Conservation (phyloP, 2,797 vertebrate genomes). For the Mormyrops boulengeri region DNA sequence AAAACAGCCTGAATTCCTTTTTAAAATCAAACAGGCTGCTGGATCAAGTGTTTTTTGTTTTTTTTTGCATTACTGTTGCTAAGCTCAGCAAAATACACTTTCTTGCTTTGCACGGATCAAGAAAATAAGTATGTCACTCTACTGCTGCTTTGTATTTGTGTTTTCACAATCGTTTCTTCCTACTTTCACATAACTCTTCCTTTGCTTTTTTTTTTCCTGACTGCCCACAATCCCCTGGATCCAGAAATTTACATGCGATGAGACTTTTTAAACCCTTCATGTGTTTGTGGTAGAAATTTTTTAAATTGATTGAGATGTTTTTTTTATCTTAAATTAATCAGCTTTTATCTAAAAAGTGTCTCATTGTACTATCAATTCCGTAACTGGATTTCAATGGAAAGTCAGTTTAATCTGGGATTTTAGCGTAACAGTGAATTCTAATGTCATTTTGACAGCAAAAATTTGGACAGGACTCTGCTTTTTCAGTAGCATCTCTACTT, state of each 20-base stretch:
- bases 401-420: not conserved
- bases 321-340: not conserved
- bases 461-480: not conserved
- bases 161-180: not conserved
- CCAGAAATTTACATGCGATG: not conserved
- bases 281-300: not conserved
- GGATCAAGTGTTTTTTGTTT: conserved; percentile 36
- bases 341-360: not conserved
- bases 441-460: not conserved
- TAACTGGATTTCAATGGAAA: not conserved
- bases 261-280: not conserved
- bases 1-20: conserved; percentile 46
- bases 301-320: not conserved
- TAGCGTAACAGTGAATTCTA: not conserved
- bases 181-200: not conserved
- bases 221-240: not conserved
- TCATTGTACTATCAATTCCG: not conserved
- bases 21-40: conserved; percentile 51
- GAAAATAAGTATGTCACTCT: not conserved
- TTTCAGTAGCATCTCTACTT: not conserved
- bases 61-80: conserved; percentile 13
- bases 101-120: not conserved
- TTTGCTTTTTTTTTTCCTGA: not conserved
- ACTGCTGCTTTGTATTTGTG: not conserved
- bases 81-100: not conserved